Evolutionary conservation across 1,140 invertebrate species (phyloP).

Genomic region (Philopotamus ludificatus): DNA sequence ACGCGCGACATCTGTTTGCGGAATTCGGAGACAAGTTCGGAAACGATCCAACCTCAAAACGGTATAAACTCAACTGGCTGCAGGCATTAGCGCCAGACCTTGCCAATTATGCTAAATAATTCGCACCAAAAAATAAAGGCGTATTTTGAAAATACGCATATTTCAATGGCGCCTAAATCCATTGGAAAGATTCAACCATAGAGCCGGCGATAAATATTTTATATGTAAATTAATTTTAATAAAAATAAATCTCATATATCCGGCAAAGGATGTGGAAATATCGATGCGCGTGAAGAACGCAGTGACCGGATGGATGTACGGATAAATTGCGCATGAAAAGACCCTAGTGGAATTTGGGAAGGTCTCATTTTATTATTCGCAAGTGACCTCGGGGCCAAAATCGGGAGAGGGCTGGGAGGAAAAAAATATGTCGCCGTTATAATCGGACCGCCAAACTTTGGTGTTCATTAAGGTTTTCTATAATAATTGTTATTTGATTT

Average conservation of each 20-base stretch:
- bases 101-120: conserved; percentile 10
- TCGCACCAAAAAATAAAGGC: neutral
- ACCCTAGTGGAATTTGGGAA: neutral
- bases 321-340: neutral
- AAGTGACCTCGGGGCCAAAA: neutral
- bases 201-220: too few species aligned
- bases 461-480: conserved; percentile 5
- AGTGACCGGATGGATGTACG: neutral
- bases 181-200: too few species aligned
- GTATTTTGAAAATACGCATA: neutral
- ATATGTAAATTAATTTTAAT: too few species aligned
- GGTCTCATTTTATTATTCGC: neutral
- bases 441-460: neutral
- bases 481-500: conserved; percentile 27
- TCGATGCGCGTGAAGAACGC: too few species aligned
- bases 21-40: conserved; percentile 24
- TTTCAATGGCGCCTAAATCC: neutral
- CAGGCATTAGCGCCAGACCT: neutral
- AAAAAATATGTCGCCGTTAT: neutral
- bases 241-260: too few species aligned
- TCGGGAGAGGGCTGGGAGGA: neutral
- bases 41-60: conserved; percentile 28
- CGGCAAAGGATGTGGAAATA: too few species aligned
- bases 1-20: conserved; percentile 25
- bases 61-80: conserved; percentile 17